Conservation (phyloP, 2,797 vertebrate species). For the Meriones psammophilus region DNA sequence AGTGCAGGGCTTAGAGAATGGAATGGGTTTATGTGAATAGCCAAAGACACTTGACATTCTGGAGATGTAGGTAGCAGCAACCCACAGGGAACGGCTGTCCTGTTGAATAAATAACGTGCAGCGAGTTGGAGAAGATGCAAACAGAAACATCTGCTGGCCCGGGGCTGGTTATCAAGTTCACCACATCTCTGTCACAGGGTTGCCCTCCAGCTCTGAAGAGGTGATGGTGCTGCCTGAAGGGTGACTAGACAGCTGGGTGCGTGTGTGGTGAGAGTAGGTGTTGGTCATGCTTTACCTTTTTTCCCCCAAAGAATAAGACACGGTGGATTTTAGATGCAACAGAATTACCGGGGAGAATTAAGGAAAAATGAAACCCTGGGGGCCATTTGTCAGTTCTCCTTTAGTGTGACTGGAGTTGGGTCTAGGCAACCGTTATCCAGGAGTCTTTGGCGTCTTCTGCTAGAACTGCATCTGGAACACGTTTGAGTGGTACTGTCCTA, state of each 20-base stretch:
- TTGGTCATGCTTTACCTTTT: neutral
- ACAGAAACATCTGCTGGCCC: neutral
- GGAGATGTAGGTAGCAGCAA: neutral
- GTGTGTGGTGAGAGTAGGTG: neutral
- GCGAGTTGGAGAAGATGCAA: neutral
- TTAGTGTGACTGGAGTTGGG: neutral
- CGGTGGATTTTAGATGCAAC: neutral
- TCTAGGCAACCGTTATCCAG: neutral
- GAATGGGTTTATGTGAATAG: neutral
- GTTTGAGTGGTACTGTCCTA: neutral
- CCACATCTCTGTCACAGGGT: neutral
- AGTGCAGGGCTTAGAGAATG: constrained; percentile 3
- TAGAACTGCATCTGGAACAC: neutral
- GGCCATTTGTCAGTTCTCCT: neutral
- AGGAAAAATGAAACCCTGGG: neutral
- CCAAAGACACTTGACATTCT: neutral
- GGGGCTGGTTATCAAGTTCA: neutral
- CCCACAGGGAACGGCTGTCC: neutral
- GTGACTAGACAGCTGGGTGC: neutral
- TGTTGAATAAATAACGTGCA: neutral
- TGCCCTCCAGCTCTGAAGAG: neutral
- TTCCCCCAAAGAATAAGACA: constrained; percentile 31
- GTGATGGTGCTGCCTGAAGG: neutral
- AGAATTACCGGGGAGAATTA: neutral
- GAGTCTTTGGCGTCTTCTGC: neutral